A percentile compares a stretch with the other conserved stretches of the same genome.
Evolutionary conservation across 1,140 invertebrate genomes (phyloP).

Genomic region (Pomacea maculata): DNA sequence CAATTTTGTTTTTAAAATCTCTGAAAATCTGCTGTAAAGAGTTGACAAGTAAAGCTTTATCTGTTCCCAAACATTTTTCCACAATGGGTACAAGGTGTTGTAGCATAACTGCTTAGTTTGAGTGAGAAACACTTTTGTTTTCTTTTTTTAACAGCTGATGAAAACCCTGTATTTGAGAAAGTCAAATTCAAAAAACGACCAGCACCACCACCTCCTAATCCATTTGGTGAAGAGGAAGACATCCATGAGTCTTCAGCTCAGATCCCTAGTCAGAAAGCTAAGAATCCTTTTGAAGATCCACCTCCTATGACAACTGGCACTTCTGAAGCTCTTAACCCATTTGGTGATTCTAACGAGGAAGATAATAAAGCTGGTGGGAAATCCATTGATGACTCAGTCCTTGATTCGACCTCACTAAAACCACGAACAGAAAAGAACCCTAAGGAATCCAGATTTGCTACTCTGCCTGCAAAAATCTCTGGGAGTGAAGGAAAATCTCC

Average conservation of each 20-base stretch:
- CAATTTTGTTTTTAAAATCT: no score
- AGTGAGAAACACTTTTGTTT: background rate
- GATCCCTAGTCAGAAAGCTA: background rate
- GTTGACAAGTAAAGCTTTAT: background rate
- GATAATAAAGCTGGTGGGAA: background rate
- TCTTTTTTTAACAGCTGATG: constrained; percentile 29
- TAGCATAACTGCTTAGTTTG: no score
- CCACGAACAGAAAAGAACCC: constrained; percentile 2
- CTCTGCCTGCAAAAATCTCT: constrained; percentile 27
- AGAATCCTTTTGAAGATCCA: constrained; percentile 1
- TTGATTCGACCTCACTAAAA: background rate
- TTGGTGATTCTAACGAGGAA: constrained; percentile 30
- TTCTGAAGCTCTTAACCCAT: constrained; percentile 35
- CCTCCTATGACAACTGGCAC: background rate
- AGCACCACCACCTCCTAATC: constrained; percentile 33
- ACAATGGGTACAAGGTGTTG: no score
- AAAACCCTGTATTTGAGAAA: constrained; percentile 34
- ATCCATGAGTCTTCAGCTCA: background rate
- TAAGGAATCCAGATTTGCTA: constrained; percentile 21
- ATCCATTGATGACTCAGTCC: constrained; percentile 14
- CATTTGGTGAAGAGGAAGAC: constrained; percentile 40
- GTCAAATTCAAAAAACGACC: constrained; percentile 27
- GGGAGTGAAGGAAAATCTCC: constrained; percentile 13
- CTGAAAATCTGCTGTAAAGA: no score
- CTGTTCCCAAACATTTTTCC: no score